Percentiles rank a stretch among this genome's conserved stretches.
Evolutionary conservation across 2,888 invertebrate species (phyloP).

Genomic region (Branchinecta sandiegonensis): DNA sequence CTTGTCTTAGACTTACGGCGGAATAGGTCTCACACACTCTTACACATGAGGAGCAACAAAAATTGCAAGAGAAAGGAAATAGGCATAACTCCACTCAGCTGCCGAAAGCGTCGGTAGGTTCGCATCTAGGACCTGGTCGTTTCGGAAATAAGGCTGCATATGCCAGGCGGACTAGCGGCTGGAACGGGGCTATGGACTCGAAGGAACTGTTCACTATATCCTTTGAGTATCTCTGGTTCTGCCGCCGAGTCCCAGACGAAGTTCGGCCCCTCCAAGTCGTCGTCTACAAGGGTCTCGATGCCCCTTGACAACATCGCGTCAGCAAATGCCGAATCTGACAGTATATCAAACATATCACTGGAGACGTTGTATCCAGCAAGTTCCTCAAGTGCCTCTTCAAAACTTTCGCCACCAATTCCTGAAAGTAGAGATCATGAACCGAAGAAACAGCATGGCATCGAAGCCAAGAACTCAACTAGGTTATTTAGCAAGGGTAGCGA

Average conservation of each 20-base stretch:
- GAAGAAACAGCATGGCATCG: too few relatives aligned
- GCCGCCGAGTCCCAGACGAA: conserved; percentile 58
- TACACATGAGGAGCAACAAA: too few relatives aligned
- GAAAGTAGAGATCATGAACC: background rate
- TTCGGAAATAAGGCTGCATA: background rate
- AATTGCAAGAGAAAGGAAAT: too few relatives aligned
- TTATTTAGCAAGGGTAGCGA: too few relatives aligned
- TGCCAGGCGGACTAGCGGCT: background rate
- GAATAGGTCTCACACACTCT: too few relatives aligned
- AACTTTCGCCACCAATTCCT: background rate
- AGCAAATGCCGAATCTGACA: background rate
- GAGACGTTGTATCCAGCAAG: conserved; percentile 7
- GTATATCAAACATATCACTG: conserved; percentile 5
- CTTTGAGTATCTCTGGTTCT: background rate
- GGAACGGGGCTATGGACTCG: conserved; percentile 4
- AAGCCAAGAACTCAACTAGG: too few relatives aligned
- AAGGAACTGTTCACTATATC: background rate
- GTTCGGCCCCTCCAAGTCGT: conserved; percentile 59
- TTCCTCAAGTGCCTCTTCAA: conserved; percentile 2
- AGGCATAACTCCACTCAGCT: too few relatives aligned
- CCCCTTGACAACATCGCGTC: conserved; percentile 5
- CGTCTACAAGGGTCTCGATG: conserved; percentile 42
- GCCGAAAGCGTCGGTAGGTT: too few relatives aligned
- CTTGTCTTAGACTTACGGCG: too few relatives aligned
- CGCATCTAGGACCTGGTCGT: background rate